Conservation (phyloP, 2,888 invertebrate genomes). For the Dasypogon diadema region DNA sequence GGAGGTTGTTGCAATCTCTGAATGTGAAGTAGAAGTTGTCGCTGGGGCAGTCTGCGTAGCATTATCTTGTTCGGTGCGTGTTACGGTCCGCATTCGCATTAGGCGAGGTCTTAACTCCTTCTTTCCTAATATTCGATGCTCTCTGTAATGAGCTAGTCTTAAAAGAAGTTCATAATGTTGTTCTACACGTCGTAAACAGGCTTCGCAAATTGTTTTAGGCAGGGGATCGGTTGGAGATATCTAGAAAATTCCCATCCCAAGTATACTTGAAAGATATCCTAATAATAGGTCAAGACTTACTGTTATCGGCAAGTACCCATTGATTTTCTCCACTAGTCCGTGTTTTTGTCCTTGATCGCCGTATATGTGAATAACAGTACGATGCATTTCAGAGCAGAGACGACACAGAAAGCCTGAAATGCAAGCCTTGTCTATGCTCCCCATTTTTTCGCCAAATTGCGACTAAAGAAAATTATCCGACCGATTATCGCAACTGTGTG, state of each 20-base stretch:
- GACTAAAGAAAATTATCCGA: neutral
- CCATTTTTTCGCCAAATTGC: slow-evolving; percentile 71
- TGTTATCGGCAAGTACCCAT: slow-evolving; percentile 83
- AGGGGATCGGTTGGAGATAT: slow-evolving; percentile 75
- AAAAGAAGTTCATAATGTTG: slow-evolving; percentile 70
- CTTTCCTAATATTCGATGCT: slow-evolving; percentile 31
- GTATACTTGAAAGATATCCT: neutral
- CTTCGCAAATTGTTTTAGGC: slow-evolving; percentile 78
- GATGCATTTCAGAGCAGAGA: slow-evolving; percentile 87
- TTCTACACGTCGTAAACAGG: slow-evolving; percentile 73
- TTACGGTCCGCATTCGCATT: slow-evolving; percentile 14
- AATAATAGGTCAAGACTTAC: slow-evolving; percentile 69
- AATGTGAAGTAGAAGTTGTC: neutral
- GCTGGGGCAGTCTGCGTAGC: slow-evolving; percentile 3
- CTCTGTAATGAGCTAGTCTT: slow-evolving; percentile 58
- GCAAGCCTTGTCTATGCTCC: slow-evolving; percentile 83
- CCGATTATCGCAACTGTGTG: neutral
- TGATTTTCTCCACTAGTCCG: slow-evolving; percentile 83
- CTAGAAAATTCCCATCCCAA: slow-evolving; percentile 62
- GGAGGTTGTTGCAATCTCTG: slow-evolving; percentile 17
- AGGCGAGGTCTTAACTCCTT: slow-evolving; percentile 27
- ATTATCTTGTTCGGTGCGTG: slow-evolving; percentile 15
- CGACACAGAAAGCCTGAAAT: slow-evolving; percentile 88
- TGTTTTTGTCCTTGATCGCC: slow-evolving; percentile 82
- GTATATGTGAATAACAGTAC: slow-evolving; percentile 85